Percentiles rank a stretch among this genome's conserved stretches.
Evolutionary conservation across 2,113 vertebrate genomes (phyloP).

Genomic region (Eidolon helvum): DNA sequence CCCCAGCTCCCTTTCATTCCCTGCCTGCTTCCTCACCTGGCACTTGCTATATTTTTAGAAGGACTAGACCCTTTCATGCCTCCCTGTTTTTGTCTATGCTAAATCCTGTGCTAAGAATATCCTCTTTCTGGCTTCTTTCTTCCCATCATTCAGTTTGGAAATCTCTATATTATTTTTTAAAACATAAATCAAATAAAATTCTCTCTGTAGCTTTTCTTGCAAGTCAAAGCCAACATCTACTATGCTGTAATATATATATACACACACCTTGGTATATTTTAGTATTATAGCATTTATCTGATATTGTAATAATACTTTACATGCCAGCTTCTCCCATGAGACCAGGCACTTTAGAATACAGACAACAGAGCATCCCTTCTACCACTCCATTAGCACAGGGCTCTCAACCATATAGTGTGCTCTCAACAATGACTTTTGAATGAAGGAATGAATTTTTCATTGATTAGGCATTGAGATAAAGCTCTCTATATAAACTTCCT

Average conservation of each 20-base stretch:
- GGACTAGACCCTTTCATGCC: not conserved
- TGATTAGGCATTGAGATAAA: constrained; percentile 54
- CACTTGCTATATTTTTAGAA: not conserved
- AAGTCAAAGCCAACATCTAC: not conserved
- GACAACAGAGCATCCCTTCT: not conserved
- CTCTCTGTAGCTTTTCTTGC: not conserved
- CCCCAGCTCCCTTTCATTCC: not conserved
- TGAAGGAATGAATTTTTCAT: constrained; percentile 47
- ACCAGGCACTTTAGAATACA: not conserved
- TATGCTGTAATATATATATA: not conserved
- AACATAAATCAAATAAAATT: not conserved
- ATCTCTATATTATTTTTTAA: not conserved
- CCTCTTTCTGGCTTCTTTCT: not conserved
- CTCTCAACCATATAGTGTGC: not conserved
- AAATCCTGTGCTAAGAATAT: not conserved
- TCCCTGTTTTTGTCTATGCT: not conserved
- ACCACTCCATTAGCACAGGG: not conserved
- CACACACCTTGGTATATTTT: not conserved
- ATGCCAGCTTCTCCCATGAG: not conserved
- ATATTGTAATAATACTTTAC: not conserved
- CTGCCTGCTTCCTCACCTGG: not conserved
- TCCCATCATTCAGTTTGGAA: not conserved
- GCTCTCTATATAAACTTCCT: not conserved
- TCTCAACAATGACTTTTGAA: constrained; percentile 1
- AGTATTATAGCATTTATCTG: not conserved